Percentiles rank a stretch among this genome's conserved stretches.
Conservation (phyloP, 2,113 vertebrate genomes). For the Gila orcuttii region DNA sequence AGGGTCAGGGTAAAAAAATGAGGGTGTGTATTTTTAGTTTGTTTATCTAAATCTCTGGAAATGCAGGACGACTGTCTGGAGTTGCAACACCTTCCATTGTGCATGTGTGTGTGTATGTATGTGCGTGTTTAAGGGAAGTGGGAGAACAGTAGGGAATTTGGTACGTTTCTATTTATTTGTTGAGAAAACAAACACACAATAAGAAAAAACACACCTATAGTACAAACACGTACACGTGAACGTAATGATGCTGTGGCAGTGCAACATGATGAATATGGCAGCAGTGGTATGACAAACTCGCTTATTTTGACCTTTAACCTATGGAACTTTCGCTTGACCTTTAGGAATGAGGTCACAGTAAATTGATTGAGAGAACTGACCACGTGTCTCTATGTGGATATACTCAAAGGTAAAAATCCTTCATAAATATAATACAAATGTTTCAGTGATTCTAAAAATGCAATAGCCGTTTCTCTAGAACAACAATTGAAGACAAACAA, state of each 20-base stretch:
- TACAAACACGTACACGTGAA: background rate
- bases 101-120: conserved; percentile 53
- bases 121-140: conserved; percentile 41
- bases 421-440: background rate
- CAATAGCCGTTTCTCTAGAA: no score
- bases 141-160: background rate
- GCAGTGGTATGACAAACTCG: background rate
- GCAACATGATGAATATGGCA: background rate
- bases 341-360: background rate
- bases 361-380: no score
- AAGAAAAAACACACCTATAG: background rate
- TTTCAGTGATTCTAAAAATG: background rate
- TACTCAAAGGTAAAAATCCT: background rate
- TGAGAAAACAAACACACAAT: conserved; percentile 29
- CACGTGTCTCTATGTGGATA: background rate
- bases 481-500: no score
- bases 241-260: background rate
- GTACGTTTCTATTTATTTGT: conserved; percentile 16
- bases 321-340: background rate
- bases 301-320: conserved; percentile 21
- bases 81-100: conserved; percentile 75
- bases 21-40: conserved; percentile 75
- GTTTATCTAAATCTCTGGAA: conserved; percentile 72
- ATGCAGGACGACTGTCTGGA: conserved; percentile 74
- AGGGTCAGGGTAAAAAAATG: background rate